These are phyloP conservation scores for Pocillopora damicornis DNA, from an alignment of 64 coral and sea anemone genomes.

Conservation along the genomic window DNA sequence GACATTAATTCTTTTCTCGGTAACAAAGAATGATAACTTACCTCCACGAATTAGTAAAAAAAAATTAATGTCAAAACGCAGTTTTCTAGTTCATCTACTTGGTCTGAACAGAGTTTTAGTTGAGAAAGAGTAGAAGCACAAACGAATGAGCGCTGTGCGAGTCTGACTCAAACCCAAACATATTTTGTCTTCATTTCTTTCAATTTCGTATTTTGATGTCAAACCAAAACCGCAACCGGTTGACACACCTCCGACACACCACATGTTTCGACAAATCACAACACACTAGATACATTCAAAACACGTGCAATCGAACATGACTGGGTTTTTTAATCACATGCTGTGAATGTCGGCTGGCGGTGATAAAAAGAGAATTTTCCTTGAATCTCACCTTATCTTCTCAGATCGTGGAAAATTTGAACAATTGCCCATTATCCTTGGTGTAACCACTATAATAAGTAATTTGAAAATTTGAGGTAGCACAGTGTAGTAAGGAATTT, in stretches of 20 bases:
- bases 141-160: neutral
- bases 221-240: neutral
- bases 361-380: neutral
- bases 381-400: neutral
- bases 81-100: neutral
- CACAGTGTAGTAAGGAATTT: no score
- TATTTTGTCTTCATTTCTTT: neutral
- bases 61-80: neutral
- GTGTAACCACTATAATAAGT: no score
- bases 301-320: neutral
- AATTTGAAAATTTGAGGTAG: no score
- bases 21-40: neutral
- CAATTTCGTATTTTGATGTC: neutral
- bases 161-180: neutral
- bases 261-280: neutral
- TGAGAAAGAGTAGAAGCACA: neutral
- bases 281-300: neutral
- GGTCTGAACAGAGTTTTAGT: neutral
- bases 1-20: neutral
- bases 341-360: neutral
- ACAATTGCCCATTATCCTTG: neutral
- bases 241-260: constrained; percentile 2
- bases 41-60: neutral
- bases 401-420: neutral
- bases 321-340: neutral